These are phyloP conservation scores for Tragelaphus buxtoni DNA, from an alignment of 2,113 vertebrate genomes.

Conservation along the genomic window DNA sequence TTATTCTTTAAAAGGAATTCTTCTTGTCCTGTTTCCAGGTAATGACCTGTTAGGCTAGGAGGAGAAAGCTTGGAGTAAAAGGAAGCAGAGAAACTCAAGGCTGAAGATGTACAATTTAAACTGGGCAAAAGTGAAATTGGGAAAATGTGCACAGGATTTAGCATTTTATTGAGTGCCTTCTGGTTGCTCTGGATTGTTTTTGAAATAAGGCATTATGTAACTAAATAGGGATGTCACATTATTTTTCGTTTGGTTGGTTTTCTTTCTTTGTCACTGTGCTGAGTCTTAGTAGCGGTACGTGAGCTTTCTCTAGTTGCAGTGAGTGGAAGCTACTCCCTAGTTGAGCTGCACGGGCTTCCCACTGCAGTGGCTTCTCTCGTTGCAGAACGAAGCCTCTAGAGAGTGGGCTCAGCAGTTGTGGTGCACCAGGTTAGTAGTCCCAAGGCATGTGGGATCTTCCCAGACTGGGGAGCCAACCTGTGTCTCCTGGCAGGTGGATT, in stretches of 20 bases:
- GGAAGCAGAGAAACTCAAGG: neutral
- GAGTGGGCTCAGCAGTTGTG: neutral
- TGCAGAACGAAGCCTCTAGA: neutral
- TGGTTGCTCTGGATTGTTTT: neutral
- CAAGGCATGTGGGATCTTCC: neutral
- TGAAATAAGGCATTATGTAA: neutral
- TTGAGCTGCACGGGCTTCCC: rapidly evolving
- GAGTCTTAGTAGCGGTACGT: neutral
- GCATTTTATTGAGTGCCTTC: neutral
- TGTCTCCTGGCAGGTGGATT: neutral
- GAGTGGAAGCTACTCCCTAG: neutral
- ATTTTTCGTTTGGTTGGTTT: neutral
- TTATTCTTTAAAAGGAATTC: neutral
- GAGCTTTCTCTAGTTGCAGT: neutral
- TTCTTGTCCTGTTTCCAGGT: neutral
- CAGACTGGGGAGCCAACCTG: neutral
- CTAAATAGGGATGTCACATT: neutral
- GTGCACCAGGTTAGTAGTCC: neutral
- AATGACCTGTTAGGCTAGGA: neutral
- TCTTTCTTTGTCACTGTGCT: neutral
- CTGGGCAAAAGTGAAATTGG: neutral
- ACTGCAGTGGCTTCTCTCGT: neutral
- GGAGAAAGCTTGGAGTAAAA: neutral
- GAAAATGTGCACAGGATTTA: neutral
- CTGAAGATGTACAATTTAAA: neutral